Evolutionary conservation across 2,888 invertebrate genomes (phyloP), one percentile per base, ranked within the genome.

Genomic region (Ochropleura plecta): DNA sequence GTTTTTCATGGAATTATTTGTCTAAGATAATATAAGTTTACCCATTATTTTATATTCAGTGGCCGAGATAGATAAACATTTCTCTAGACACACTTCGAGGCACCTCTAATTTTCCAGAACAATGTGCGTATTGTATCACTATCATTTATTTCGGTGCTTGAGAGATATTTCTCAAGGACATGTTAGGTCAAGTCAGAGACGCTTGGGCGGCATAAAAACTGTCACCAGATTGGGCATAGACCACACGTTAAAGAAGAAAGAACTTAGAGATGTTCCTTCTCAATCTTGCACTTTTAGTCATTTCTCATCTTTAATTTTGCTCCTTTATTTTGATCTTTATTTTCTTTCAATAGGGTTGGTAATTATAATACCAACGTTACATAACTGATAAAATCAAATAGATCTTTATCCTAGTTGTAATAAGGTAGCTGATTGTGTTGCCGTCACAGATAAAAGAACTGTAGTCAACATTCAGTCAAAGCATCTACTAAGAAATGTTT

Each of bases 1-100:
- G 48, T 60, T 18, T 62, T 78, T 62, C 16, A 49, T 76, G n/a
- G 44, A 63, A 70, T 55, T 55, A 63, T 49, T 69, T 53, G 20
- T 42, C 51, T 60, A 48, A 40, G 53, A 66, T 66, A n/a, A n/a
- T 51, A 67, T 59, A 44, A 65, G 48, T 44, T 18, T 46, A 46
- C 10, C 20, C 46, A 57, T 49, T 14, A 60, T 30, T 7, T 10
- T 20, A 30, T 2, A 44, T 30, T 10, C 12, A 42, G 48, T 18
- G 20, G 42, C 42, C 5, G 3, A 67, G 16, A 57, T 12, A 20
- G 2, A 18, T 57, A 44, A 67, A 44, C 42, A 8, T 57, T 42
- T 12, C 67, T 30, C 30, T 30, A 30, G 30, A 30, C 30, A 30
- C 3, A 30, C 30, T 30, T 30, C 30, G 30, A 30, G 1, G 30